Evolutionary conservation across 1,140 invertebrate species (phyloP), one percentile per base, ranked within the genome.

Genomic region (Bombus breviceps): DNA sequence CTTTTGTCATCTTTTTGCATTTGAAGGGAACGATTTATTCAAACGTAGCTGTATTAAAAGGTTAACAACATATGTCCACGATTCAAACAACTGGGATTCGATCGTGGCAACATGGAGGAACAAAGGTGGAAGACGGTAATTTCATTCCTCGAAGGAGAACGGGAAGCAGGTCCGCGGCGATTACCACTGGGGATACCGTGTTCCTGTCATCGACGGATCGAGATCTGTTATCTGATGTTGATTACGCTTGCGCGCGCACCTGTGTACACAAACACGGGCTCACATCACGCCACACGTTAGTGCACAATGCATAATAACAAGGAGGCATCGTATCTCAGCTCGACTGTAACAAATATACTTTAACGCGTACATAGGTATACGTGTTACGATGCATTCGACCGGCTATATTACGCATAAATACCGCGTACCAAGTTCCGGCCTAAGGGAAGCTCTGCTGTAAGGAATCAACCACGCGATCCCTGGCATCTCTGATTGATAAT

Each of bases 401-500:
- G 62, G 28, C 53, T 81, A 37, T 57, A 89, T 89, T 83, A 72
- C 76, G 59, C 84, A 74, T 72, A 81, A 80, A 66, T 73, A 68
- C 88, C 76, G 71, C 79, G 77, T 86, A 76, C 64, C 73, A 79
- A 89, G 86, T 91, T 89, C 88, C 86, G 86, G 82, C 62, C 78
- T 59, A 64, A 62, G 85, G 68, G 53, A 73, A 72, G 68, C 47
- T 10, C 37, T 18, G 68, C 34, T 32, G 83, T 53, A 22, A 71
- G 73, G 81, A 88, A 87, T 91, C 84, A 84, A 84, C 90, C 86
- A 91, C 85, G 88, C 87, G 87, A 92, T 32, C 83, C 88, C 89
- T 89, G 86, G 86, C 90, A 91, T 91, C 77, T 92, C 91, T 91
- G 91, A 92, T 91, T 89, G 87, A 85, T 92, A 90, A 92, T 92